Evolutionary conservation across 2,888 invertebrate species (phyloP).

Genomic region (Minunthozetes semirufus): DNA sequence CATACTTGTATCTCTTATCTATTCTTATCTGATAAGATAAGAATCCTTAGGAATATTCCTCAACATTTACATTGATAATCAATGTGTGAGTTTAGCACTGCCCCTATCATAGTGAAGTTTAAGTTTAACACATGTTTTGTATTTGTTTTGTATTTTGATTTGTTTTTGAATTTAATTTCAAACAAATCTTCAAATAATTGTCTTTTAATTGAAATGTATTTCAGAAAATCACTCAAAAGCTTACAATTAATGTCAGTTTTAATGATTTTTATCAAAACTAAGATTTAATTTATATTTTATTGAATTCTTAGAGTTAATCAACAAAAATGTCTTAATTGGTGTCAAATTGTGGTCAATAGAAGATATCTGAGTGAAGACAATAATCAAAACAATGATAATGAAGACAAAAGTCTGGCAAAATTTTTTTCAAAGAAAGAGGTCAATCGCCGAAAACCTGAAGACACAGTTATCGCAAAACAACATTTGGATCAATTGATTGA

Average conservation of each 20-base stretch:
- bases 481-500: not conserved
- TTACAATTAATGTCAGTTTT: conserved; percentile 17
- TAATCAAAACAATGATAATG: not conserved
- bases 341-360: not conserved
- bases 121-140: not conserved
- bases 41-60: too few species aligned
- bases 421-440: not conserved
- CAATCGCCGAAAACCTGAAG: not conserved
- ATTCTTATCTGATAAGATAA: too few species aligned
- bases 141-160: not conserved
- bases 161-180: not conserved
- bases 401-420: not conserved
- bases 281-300: not conserved
- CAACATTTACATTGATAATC: too few species aligned
- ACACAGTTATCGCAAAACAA: not conserved
- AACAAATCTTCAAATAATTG: not conserved
- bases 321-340: conserved; percentile 15
- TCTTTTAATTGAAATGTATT: not conserved
- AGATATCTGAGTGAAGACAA: conserved; percentile 9
- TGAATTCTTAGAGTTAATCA: not conserved
- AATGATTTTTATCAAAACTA: too few species aligned
- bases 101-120: too few species aligned
- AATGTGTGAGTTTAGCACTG: too few species aligned
- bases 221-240: conserved; percentile 3
- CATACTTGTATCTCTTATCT: too few species aligned